phyloP scores from a whole-genome alignment of 2,888 invertebrate species.

The Hypercompe scribonia region DNA sequence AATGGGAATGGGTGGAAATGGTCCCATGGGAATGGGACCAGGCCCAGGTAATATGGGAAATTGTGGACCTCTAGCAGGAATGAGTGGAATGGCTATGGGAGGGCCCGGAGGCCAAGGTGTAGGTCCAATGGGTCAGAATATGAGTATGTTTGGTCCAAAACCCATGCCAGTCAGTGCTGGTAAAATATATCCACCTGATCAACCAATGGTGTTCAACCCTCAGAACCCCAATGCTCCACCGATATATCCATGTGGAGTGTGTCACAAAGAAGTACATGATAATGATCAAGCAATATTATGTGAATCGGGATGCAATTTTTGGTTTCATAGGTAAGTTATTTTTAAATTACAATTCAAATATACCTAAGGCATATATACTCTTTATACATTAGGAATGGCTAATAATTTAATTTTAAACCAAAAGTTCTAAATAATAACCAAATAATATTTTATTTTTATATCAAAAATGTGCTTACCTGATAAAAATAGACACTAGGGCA shows the following conservation, averaged over 20 bases:
- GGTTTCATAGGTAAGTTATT: slow-evolving; percentile 94
- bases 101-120: slow-evolving; percentile 84
- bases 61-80: slow-evolving; percentile 83
- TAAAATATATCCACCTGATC: slow-evolving; percentile 97
- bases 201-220: slow-evolving; percentile 99
- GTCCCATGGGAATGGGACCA: slow-evolving; percentile 82
- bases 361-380: neutral
- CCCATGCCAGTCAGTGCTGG: slow-evolving; percentile 97
- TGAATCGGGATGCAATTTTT: slow-evolving; percentile 99
- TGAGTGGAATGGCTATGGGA: slow-evolving; percentile 85
- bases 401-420: neutral
- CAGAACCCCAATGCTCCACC: slow-evolving; percentile 99
- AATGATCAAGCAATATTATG: slow-evolving; percentile 99
- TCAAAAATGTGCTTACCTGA: neutral
- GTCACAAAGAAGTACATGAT: slow-evolving; percentile 99
- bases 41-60: slow-evolving; percentile 83
- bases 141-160: slow-evolving; percentile 91
- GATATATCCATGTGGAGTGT: slow-evolving; percentile 98
- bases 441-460: neutral
- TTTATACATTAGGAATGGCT: neutral
- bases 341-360: neutral
- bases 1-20: slow-evolving; percentile 83
- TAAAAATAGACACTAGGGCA: neutral
- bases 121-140: slow-evolving; percentile 87
- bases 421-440: neutral